Base-by-base conservation (phyloP, 1,140 invertebrate species). In the Drosophila leontia region DNA sequence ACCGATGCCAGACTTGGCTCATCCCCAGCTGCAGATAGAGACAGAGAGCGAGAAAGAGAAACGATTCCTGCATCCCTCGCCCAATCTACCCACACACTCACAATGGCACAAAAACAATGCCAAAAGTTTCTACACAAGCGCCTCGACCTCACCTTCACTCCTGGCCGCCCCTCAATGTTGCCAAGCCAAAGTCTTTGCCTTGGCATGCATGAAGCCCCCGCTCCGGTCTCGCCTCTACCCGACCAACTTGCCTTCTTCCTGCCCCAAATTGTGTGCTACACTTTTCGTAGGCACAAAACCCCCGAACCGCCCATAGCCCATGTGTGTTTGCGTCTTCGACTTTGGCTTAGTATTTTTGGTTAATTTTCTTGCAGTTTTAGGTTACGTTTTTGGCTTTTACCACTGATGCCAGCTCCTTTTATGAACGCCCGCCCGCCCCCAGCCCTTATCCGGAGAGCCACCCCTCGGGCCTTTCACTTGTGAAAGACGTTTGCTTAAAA, bases 331-430 rank as follows among this genome's bases (percentile, higher is more conserved):
- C 72, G 85, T 88, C 84, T 88, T 88, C 84, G 84, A 84, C 80
- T 90, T 88, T 90, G 81, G 84, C 84, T 88, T 85, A 88, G 86
- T 90, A 90, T 90, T 90, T 90, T 90, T 90, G 86, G 85, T 90
- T 90, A 90, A 90, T 90, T 90, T 90, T 90, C 85, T 90, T 90
- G 86, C 86, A 90, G 85, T 90, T 90, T 90, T 90, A 86, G 85
- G 85, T 90, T 90, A 90, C 85, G 86, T 90, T 88, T 88, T 90
- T 90, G 86, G 85, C 86, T 86, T 90, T 88, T 72, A 87, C 85
- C 82, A 58, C 75, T 82, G 82, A 78, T 86, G 75, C 50, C 82
- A 82, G 69, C 65, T 51, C 48, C 65, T 56, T 70, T 68, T 56
- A 67, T 67, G 26, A 29, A 29, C 26, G 62, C 26, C 34, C 53